Evolutionary conservation across 2,797 vertebrate genomes (phyloP).

Genomic region (Poliocrania exsul): DNA sequence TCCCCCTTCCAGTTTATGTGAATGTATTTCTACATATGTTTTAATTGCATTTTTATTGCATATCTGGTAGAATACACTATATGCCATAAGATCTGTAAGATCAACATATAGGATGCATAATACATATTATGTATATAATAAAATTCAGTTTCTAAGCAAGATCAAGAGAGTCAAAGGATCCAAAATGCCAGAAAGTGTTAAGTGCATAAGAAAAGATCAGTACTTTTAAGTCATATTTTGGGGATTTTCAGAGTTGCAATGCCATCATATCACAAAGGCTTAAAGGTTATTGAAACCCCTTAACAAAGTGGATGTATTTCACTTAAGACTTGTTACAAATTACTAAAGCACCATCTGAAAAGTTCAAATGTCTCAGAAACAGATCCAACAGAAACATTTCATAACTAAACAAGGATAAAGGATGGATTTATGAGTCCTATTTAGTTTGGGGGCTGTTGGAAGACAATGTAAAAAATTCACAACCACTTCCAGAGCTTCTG

Average conservation of each 20-base stretch:
- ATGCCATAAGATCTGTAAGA: not conserved
- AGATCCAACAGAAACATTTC: conserved; percentile 18
- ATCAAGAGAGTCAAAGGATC: not conserved
- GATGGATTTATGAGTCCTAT: not conserved
- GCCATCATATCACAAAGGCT: not conserved
- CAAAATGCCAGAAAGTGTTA: not conserved
- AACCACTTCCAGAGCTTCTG: not conserved
- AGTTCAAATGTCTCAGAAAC: not conserved
- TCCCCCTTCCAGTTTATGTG: not conserved
- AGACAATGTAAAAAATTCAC: not conserved
- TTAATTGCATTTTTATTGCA: not conserved
- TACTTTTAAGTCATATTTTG: not conserved
- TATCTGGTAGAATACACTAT: not conserved
- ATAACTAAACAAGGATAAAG: not conserved
- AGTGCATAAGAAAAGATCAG: not conserved
- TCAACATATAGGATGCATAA: not conserved
- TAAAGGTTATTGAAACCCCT: not conserved
- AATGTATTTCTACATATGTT: not conserved
- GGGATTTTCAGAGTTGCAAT: not conserved
- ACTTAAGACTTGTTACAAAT: not conserved
- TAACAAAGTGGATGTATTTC: not conserved
- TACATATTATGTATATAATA: not conserved
- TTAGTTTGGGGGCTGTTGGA: not conserved
- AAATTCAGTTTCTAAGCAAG: not conserved
- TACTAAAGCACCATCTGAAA: not conserved